A percentile compares a stretch with the other conserved stretches of the same genome.
These are phyloP conservation scores for Desmophyllum pertusum DNA, from an alignment of 92 coral and sea anemone species.

Conservation along the genomic window DNA sequence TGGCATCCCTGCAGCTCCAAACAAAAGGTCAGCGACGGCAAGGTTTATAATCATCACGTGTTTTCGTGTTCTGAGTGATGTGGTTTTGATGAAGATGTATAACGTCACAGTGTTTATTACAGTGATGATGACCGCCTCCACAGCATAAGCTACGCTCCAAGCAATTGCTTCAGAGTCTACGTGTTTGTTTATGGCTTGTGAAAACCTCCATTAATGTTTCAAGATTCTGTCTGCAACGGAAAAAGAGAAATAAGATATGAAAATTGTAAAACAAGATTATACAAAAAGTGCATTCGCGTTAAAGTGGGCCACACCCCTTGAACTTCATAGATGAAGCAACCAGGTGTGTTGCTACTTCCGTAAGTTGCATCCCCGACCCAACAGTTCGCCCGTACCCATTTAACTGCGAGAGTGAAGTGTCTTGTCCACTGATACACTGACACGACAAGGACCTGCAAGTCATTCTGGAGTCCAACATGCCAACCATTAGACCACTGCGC, in stretches of 20 bases:
- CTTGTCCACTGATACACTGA: too few relatives aligned
- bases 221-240: neutral
- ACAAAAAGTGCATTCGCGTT: too few relatives aligned
- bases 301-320: too few relatives aligned
- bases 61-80: neutral
- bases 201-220: neutral
- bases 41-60: slow-evolving; percentile 17
- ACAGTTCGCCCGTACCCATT: too few relatives aligned
- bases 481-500: too few relatives aligned
- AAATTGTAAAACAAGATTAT: neutral
- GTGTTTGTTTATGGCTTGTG: neutral
- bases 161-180: neutral
- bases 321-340: too few relatives aligned
- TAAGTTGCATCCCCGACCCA: too few relatives aligned
- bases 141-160: neutral
- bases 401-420: too few relatives aligned
- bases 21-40: slow-evolving; percentile 4
- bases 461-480: too few relatives aligned
- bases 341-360: too few relatives aligned
- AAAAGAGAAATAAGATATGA: too few relatives aligned
- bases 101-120: neutral
- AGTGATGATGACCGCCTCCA: neutral
- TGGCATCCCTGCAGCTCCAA: neutral
- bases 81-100: neutral
- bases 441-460: too few relatives aligned